Evolutionary conservation across 64 coral and sea anemone genomes (phyloP), one percentile per base, ranked within the genome.

Genomic region (Montipora capricornis): DNA sequence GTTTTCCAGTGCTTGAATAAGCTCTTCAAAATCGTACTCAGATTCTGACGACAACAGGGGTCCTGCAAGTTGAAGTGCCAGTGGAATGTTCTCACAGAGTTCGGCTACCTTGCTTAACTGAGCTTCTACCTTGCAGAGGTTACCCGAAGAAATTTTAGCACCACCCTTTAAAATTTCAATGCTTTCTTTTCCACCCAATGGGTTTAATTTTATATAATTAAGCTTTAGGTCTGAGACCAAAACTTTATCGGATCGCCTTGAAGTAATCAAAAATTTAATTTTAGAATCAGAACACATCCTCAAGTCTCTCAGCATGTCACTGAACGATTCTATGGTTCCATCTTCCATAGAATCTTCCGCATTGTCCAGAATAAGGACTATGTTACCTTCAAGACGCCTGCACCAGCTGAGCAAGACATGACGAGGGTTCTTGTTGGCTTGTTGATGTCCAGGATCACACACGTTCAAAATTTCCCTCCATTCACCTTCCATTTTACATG

Each of bases 281-380:
- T 93, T 88, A 8, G 20, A 51, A 4, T 93, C 10, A 45, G 91
- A 88, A 46, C 62, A 71, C 53, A 6, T 88, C 53, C 61, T 77
- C 91, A 88, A 87, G 3, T 87, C 83, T 29, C 48, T 52, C 75
- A 93, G 22, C 48, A 93, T 87, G 74, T 64, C 5, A 14, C 67
- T 37, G 79, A 93, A 93, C 24, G 24, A 26, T 5, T 93, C 44
- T 15, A 8, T 80, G 20, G 15, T 55, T 51, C 50, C 3, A 17
- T 93, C 75, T 71, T 80, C 91, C 9, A 87, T 53, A 1, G 75
- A 75, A 93, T 93, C 91, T 88, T 93, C 91, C 12, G 91, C 91
- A 60, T 93, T 93, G 58, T 93, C 91, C 29, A 93, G 66, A 78
- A 88, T 73, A 49, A 93, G 73, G 17, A 85, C 37, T 20, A 87